Percentiles rank a stretch among this genome's conserved stretches.
These are phyloP conservation scores for Heliocidaris erythrogramma DNA, from an alignment of 35 echinoderm and acorn worm species.

Conservation along the genomic window DNA sequence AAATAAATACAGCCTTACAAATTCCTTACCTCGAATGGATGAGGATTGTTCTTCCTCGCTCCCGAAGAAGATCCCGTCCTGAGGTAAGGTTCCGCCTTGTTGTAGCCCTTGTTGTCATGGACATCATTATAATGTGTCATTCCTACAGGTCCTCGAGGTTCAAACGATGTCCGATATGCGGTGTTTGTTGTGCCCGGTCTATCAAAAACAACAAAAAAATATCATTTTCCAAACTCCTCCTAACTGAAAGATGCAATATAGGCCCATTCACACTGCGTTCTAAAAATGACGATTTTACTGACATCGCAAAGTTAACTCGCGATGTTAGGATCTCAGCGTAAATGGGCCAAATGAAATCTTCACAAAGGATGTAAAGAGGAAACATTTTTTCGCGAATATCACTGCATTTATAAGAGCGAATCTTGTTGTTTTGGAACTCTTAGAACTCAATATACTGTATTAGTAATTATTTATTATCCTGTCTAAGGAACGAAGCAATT, in stretches of 20 bases:
- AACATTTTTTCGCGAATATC: too few relatives aligned
- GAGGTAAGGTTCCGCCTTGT: constrained; percentile 52
- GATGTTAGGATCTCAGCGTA: too few relatives aligned
- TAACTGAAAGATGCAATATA: neutral
- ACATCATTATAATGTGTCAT: constrained; percentile 63
- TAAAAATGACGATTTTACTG: neutral
- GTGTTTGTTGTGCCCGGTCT: constrained; percentile 77
- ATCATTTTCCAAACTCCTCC: neutral
- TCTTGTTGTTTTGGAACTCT: too few relatives aligned
- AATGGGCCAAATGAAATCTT: too few relatives aligned
- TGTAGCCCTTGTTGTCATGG: constrained; percentile 74
- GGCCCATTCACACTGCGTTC: neutral
- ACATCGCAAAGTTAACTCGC: neutral
- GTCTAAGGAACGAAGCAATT: too few relatives aligned
- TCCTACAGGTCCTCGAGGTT: constrained; percentile 58
- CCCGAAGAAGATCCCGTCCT: constrained; percentile 83
- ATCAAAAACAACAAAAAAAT: neutral
- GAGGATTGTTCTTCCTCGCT: constrained; percentile 88
- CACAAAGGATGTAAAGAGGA: too few relatives aligned
- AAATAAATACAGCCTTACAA: too few relatives aligned
- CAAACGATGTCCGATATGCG: constrained; percentile 56
- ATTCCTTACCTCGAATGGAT: constrained; percentile 84
- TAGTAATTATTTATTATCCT: too few relatives aligned
- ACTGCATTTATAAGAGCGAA: too few relatives aligned
- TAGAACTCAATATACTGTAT: too few relatives aligned